Evolutionary conservation across 1,140 invertebrate species (phyloP), one percentile per base, ranked within the genome.

Genomic region (Fopius arisanus): DNA sequence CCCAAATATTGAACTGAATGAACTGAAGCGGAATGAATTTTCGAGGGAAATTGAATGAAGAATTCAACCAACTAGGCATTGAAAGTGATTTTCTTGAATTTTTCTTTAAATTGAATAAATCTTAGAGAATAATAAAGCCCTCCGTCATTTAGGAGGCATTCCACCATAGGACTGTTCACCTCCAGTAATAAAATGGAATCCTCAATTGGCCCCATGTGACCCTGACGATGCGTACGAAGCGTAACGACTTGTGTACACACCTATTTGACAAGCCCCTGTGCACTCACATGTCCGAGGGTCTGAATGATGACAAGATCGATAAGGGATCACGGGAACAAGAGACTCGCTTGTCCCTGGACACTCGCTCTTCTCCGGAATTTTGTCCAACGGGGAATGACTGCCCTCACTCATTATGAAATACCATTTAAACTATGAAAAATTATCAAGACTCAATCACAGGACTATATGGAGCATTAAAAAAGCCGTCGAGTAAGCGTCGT

Each of bases 191-290:
- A 48, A 48, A 48, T 16, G 14, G 7, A 48, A 48, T 48, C 16
- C 43, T 48, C n/a, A 48, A 48, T 48, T 48, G 43, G 16, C 16
- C 43, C 6, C 43, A 48, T 48, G 16, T 48, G 23, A 59, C 54
- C 19, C 23, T 59, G 54, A 26, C 6, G 54, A 59, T 59, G 54
- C 23, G 54, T 59, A 28, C 26, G 23, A 7, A 59, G 54, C 54
- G 54, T 59, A 59, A 59, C 23, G 54, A 59, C 54, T 28, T 51
- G 43, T 51, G 23, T 28, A 59, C 54, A 59, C 54, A 59, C 54
- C 54, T 28, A 59, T 59, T 28, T 59, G 54, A 28, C 54, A 10
- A 59, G 54, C 54, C 54, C 54, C 14, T 14, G 23, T 7, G 23
- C 6, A 59, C 19, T 59, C 23, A 59, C 6, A 59, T 59, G 23